phyloP scores from a whole-genome alignment of 2,797 vertebrate species.

The Pygocentrus nattereri region DNA sequence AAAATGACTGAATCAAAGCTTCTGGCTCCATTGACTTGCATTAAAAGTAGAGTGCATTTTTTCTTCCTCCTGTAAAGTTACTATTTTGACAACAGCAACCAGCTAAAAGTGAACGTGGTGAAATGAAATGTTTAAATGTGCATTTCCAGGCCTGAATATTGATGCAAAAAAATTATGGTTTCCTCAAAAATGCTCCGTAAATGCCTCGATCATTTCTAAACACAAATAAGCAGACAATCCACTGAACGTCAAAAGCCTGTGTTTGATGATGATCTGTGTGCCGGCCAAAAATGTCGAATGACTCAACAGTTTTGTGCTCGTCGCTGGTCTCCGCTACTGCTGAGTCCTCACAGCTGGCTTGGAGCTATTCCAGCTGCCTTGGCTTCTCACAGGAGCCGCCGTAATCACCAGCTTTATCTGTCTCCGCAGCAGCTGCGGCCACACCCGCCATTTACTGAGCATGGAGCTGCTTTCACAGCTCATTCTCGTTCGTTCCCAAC shows the following conservation, averaged over 20 bases:
- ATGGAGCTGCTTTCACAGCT: conserved; percentile 29
- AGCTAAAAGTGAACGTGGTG: background rate
- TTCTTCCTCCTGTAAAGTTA: too few relatives aligned
- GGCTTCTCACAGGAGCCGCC: conserved; percentile 24
- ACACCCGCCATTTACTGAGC: conserved; percentile 36
- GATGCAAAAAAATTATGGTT: too few relatives aligned
- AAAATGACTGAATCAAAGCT: too few relatives aligned
- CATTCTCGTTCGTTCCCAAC: background rate
- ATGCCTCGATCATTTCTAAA: too few relatives aligned
- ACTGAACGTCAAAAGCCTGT: too few relatives aligned
- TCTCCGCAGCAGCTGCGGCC: conserved; percentile 48
- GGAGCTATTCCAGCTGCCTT: conserved; percentile 50
- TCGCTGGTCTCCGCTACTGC: conserved; percentile 23
- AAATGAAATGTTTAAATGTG: too few relatives aligned
- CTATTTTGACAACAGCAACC: background rate
- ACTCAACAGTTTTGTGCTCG: conserved; percentile 16
- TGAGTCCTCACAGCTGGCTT: conserved; percentile 33
- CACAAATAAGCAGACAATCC: too few relatives aligned
- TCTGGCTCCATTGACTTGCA: too few relatives aligned
- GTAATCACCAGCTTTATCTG: conserved; percentile 26
- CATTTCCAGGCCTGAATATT: too few relatives aligned
- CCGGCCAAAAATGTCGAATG: conserved; percentile 7
- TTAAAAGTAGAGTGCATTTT: too few relatives aligned
- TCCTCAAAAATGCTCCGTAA: too few relatives aligned
- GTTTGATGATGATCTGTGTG: background rate